A percentile compares a stretch with the other conserved stretches of the same genome.
These are phyloP conservation scores for Otolemur garnettii DNA, from an alignment of 2,113 vertebrate species.

Conservation along the genomic window DNA sequence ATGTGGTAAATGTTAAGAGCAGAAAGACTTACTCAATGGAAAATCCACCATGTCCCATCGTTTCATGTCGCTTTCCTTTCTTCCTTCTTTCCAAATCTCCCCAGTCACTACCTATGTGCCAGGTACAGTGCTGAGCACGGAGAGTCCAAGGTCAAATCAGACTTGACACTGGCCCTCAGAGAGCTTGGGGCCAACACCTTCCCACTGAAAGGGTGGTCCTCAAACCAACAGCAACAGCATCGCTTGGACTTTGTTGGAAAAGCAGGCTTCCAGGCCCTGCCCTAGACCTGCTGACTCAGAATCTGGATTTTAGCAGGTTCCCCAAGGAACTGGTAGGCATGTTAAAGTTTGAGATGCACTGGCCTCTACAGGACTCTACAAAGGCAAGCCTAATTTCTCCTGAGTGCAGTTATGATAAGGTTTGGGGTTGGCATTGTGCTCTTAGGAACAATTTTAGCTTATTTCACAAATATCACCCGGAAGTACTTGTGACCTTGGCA, in stretches of 20 bases:
- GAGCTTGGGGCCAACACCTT: background rate
- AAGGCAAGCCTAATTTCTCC: background rate
- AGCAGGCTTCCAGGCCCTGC: background rate
- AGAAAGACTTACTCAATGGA: background rate
- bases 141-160: background rate
- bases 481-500: background rate
- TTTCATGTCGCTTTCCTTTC: background rate
- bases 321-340: rapidly evolving
- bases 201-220: background rate
- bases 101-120: background rate
- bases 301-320: background rate
- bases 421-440: background rate
- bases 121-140: background rate
- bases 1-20: background rate
- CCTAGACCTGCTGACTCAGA: background rate
- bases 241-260: background rate
- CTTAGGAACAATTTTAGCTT: background rate
- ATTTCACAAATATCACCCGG: background rate
- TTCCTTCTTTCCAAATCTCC: background rate
- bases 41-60: background rate
- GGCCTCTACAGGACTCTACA: rapidly evolving
- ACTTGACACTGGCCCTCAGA: no score
- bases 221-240: background rate
- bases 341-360: rapidly evolving
- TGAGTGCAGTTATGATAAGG: background rate